phyloP scores from a whole-genome alignment of 2,888 invertebrate species.

The Orthonychiurus folsomi region DNA sequence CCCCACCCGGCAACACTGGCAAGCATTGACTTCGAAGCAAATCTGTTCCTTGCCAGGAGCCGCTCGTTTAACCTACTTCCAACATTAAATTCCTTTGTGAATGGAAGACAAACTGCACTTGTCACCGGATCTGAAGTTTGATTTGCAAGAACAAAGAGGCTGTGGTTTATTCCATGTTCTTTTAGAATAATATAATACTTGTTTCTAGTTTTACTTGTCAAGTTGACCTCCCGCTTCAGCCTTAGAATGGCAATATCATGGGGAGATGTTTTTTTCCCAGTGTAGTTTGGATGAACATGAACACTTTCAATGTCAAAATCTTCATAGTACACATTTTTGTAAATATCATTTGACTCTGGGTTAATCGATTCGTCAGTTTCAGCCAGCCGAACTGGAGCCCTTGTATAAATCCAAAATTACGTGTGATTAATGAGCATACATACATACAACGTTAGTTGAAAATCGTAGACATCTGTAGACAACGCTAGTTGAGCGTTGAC shows the following conservation, averaged over 20 bases:
- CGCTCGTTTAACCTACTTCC: slow-evolving; percentile 13
- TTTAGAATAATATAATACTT: slow-evolving; percentile 10
- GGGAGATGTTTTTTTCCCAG: slow-evolving; percentile 51
- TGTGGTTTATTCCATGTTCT: too few species aligned
- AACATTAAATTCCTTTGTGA: slow-evolving; percentile 26
- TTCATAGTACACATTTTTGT: slow-evolving; percentile 41
- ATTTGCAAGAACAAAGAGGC: background rate
- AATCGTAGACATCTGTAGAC: too few species aligned
- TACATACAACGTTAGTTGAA: too few species aligned
- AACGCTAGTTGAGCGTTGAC: too few species aligned
- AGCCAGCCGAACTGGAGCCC: slow-evolving; percentile 51
- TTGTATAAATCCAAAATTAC: too few species aligned
- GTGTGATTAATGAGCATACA: too few species aligned
- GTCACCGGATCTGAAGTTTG: slow-evolving; percentile 16
- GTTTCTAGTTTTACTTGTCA: slow-evolving; percentile 45
- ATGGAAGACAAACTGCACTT: slow-evolving; percentile 34
- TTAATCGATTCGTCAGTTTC: slow-evolving; percentile 46
- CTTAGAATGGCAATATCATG: slow-evolving; percentile 66
- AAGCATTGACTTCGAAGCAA: slow-evolving; percentile 18
- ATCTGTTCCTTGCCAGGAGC: slow-evolving; percentile 12
- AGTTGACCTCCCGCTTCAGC: too few species aligned
- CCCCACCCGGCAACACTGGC: slow-evolving; percentile 32
- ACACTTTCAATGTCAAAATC: slow-evolving; percentile 53
- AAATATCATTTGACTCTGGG: slow-evolving; percentile 45
- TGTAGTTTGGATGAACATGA: slow-evolving; percentile 59